Conservation (phyloP, 2,797 vertebrate species). For the Ptychobarbus kaznakovi region DNA sequence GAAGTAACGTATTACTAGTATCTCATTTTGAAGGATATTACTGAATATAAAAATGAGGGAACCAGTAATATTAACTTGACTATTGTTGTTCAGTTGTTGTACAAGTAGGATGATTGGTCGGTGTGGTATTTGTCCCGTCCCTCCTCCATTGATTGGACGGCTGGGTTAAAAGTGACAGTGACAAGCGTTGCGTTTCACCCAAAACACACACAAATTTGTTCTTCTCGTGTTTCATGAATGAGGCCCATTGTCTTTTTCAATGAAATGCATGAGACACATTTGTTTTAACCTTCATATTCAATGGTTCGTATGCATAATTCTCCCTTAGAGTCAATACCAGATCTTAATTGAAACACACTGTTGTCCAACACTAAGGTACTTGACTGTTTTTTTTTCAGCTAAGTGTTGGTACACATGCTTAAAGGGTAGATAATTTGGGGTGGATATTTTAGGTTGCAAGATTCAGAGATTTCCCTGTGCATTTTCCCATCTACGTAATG, state of each 20-base stretch:
- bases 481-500: neutral
- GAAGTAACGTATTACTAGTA: no score
- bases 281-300: constrained; percentile 25
- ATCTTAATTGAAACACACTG: constrained; percentile 27
- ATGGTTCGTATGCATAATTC: constrained; percentile 47
- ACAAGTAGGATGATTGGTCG: no score
- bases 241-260: constrained; percentile 1
- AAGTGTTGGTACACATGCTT: constrained; percentile 51
- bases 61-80: no score
- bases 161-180: no score
- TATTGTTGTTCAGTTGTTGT: no score
- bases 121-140: no score
- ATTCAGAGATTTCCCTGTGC: constrained; percentile 27
- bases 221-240: no score
- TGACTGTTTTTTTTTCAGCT: constrained; percentile 29
- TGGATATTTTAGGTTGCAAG: constrained; percentile 53
- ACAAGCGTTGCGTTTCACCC: no score
- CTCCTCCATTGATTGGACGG: no score
- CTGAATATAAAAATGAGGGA: no score
- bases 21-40: no score
- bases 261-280: constrained; percentile 16
- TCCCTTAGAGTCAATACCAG: constrained; percentile 25
- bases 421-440: constrained; percentile 41
- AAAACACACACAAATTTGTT: no score
- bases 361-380: constrained; percentile 41